These are phyloP conservation scores for Scotopteryx bipunctaria DNA, from an alignment of 2,888 invertebrate species.

Conservation along the genomic window DNA sequence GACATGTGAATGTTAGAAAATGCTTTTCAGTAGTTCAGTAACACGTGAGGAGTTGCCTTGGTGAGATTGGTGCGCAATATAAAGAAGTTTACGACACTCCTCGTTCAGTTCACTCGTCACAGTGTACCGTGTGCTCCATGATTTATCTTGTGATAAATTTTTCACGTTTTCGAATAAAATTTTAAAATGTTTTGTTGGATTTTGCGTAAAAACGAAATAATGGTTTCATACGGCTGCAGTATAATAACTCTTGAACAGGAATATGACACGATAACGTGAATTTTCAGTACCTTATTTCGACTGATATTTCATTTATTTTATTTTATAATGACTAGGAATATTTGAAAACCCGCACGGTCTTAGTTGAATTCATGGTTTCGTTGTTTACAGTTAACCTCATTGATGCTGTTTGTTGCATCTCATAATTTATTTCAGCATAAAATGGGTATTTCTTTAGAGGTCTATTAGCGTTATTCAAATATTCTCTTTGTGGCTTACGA, in stretches of 20 bases:
- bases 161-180: conserved; percentile 20
- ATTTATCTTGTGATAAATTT: conserved; percentile 5
- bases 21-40: too few relatives aligned
- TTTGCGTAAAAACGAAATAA: conserved; percentile 8
- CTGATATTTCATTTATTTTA: conserved; percentile 28
- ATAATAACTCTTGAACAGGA: conserved; percentile 10
- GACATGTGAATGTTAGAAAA: too few relatives aligned
- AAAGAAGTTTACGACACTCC: neutral
- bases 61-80: too few relatives aligned
- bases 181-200: conserved; percentile 38
- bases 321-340: conserved; percentile 6
- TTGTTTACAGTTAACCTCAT: conserved; percentile 20
- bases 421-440: conserved; percentile 29
- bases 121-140: neutral
- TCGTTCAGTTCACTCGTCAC: neutral
- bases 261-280: conserved; percentile 12
- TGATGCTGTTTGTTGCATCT: conserved; percentile 19
- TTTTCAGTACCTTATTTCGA: conserved; percentile 42
- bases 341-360: conserved; percentile 18
- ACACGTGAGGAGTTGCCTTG: too few relatives aligned
- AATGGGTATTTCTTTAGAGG: conserved; percentile 26
- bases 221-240: conserved; percentile 14
- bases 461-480: conserved; percentile 17
- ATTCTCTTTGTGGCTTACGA: conserved; percentile 24
- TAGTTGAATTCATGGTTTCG: conserved; percentile 18